Conservation (phyloP, 2,797 vertebrate species). For the Cuculus canorus region DNA sequence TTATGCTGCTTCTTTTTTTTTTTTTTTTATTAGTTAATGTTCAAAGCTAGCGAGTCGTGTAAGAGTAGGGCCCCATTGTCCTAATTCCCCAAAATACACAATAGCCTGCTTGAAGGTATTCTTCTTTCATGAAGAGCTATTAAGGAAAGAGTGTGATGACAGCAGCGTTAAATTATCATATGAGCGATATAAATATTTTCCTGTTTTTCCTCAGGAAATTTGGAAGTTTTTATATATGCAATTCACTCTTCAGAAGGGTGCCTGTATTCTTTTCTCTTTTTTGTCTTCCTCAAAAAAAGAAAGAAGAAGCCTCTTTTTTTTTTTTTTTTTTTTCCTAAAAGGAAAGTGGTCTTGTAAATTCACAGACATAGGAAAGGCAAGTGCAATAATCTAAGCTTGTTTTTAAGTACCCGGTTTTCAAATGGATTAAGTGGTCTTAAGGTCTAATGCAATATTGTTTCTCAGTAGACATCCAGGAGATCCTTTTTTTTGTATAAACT, state of each 20-base stretch:
- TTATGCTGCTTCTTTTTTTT: not conserved
- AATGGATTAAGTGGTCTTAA: not conserved
- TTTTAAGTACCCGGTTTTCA: not conserved
- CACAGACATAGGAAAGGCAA: not conserved
- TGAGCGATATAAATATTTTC: not conserved
- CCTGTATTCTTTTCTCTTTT: not conserved
- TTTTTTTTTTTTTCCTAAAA: not conserved
- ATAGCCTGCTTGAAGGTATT: not conserved
- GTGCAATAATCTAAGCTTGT: not conserved
- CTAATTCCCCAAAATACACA: not conserved
- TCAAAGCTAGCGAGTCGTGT: not conserved
- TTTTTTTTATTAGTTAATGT: not conserved
- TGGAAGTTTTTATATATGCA: not conserved
- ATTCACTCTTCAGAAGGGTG: not conserved
- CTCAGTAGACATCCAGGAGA: not conserved
- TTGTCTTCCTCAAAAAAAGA: not conserved
- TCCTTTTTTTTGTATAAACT: not conserved
- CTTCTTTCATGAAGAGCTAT: not conserved
- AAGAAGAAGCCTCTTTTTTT: not conserved
- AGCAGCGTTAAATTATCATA: not conserved
- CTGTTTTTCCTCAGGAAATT: not conserved
- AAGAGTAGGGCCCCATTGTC: not conserved
- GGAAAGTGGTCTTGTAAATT: not conserved
- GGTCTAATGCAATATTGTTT: not conserved
- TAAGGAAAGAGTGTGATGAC: not conserved